Evolutionary conservation across 2,888 invertebrate species (phyloP).

Genomic region (Tetropium fuscum): DNA sequence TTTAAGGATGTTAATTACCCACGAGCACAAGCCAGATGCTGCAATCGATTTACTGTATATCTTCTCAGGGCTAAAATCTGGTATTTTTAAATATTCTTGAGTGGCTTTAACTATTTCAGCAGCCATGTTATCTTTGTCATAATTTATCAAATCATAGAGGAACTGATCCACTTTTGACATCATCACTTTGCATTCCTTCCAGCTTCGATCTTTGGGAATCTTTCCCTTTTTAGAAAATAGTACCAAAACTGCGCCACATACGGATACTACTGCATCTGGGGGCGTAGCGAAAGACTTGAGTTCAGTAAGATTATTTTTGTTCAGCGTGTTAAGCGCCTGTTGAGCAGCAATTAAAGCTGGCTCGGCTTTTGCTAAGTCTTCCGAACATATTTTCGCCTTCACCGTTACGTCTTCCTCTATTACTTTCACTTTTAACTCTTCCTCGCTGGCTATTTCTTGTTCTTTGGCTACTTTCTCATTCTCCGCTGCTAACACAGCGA

Average conservation of each 20-base stretch:
- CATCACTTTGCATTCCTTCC: slow-evolving; percentile 91
- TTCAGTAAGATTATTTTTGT: slow-evolving; percentile 94
- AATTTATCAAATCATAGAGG: slow-evolving; percentile 83
- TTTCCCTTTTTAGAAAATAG: slow-evolving; percentile 86
- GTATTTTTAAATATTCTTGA: slow-evolving; percentile 73
- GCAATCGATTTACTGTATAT: slow-evolving; percentile 89
- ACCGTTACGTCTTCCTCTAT: slow-evolving; percentile 90
- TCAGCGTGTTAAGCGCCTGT: slow-evolving; percentile 90
- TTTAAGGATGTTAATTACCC: slow-evolving; percentile 93
- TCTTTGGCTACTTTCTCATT: slow-evolving; percentile 92
- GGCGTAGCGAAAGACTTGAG: slow-evolving; percentile 94
- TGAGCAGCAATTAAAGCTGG: slow-evolving; percentile 91
- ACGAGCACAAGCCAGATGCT: slow-evolving; percentile 93
- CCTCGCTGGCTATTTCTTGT: slow-evolving; percentile 83
- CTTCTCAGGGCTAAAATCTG: slow-evolving; percentile 87
- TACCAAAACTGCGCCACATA: slow-evolving; percentile 88
- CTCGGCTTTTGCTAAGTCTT: slow-evolving; percentile 91
- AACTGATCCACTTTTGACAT: slow-evolving; percentile 94
- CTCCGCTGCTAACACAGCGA: slow-evolving; percentile 88
- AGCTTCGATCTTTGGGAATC: slow-evolving; percentile 90
- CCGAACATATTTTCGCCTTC: slow-evolving; percentile 87
- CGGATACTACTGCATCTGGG: slow-evolving; percentile 88
- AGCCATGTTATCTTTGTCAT: slow-evolving; percentile 94
- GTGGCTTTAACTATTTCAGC: slow-evolving; percentile 87
- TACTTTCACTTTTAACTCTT: slow-evolving; percentile 90